These are phyloP conservation scores for Ophioninae sp. DNA, from an alignment of 2,888 invertebrate species.

Conservation along the genomic window DNA sequence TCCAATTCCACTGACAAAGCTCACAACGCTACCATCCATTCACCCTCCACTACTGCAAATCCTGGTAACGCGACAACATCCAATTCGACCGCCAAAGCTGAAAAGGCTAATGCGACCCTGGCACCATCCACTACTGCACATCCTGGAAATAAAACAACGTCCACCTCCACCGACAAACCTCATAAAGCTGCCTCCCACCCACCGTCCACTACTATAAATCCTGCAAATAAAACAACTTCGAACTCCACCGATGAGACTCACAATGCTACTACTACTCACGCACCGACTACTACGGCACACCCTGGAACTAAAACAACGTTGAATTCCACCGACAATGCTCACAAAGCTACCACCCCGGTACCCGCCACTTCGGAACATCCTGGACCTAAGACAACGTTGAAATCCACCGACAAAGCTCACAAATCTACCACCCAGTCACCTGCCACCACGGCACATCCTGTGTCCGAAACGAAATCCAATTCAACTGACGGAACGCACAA, in stretches of 20 bases:
- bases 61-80: no score
- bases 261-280: neutral
- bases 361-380: neutral
- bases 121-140: no score
- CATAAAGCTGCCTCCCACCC: no score
- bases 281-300: neutral
- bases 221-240: no score
- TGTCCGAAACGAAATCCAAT: neutral
- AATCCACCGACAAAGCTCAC: neutral
- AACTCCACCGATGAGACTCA: neutral
- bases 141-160: no score
- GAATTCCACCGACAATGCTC: neutral
- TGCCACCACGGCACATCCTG: neutral
- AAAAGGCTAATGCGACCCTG: no score
- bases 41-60: no score
- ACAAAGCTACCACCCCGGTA: neutral
- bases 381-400: neutral
- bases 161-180: no score
- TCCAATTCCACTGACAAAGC: constrained; percentile 1
- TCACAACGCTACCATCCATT: no score
- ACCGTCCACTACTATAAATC: no score
- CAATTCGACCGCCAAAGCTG: no score
- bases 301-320: neutral
- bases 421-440: neutral
- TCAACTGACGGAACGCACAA: neutral